Evolutionary conservation across 2,888 invertebrate genomes (phyloP).

Genomic region (Sinelater perroti): DNA sequence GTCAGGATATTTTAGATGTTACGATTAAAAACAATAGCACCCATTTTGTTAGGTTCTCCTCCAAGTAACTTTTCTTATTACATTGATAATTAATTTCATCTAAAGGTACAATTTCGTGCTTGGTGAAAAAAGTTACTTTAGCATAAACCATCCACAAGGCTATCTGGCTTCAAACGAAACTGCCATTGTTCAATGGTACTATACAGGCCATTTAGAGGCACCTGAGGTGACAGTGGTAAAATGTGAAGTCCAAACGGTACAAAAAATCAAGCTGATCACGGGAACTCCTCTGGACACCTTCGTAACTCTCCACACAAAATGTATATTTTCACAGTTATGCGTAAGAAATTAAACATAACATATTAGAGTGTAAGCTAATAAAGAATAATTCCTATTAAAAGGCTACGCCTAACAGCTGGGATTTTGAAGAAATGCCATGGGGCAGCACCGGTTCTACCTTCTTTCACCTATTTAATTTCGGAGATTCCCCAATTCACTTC

Average conservation of each 20-base stretch:
- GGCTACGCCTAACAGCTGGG: constrained; percentile 56
- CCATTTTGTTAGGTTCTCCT: constrained; percentile 54
- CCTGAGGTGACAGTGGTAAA: constrained; percentile 16
- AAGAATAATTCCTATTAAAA: constrained; percentile 47
- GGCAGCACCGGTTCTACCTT: constrained; percentile 46
- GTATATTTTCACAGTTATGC: constrained; percentile 41
- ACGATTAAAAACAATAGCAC: constrained; percentile 57
- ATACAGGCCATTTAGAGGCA: constrained; percentile 27
- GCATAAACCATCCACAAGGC: constrained; percentile 41
- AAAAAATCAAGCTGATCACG: constrained; percentile 15
- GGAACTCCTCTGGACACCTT: constrained; percentile 27
- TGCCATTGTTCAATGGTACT: constrained; percentile 35
- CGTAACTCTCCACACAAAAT: constrained; percentile 34
- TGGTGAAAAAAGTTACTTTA: constrained; percentile 21
- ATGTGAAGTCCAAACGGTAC: constrained; percentile 30
- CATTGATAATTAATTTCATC: constrained; percentile 12
- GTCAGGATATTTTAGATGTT: constrained; percentile 50
- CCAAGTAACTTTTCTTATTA: constrained; percentile 2
- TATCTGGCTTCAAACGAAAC: constrained; percentile 44
- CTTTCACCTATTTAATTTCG: constrained; percentile 60
- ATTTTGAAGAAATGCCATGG: constrained; percentile 53
- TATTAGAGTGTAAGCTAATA: too few species aligned
- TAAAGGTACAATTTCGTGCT: constrained; percentile 41
- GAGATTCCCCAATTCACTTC: constrained; percentile 56
- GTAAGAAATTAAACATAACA: constrained; percentile 33